Evolutionary conservation across 2,113 vertebrate genomes (phyloP).

Genomic region (Stercorarius parasiticus): DNA sequence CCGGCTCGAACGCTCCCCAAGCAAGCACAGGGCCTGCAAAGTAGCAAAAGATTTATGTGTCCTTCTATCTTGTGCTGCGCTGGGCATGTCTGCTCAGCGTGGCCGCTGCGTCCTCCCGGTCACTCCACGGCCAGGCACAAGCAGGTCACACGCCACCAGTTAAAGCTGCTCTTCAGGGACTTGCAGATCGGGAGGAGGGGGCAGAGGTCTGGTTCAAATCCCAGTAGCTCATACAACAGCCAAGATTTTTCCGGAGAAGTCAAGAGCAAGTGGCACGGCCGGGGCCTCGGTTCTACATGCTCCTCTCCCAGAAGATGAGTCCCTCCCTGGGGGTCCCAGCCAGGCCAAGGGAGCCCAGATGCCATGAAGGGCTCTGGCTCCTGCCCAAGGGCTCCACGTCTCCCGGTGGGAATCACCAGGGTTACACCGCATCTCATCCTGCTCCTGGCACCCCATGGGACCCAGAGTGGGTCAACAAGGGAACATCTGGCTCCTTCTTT

Average conservation of each 20-base stretch:
- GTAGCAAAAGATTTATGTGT: neutral
- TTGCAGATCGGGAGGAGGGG: neutral
- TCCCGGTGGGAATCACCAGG: neutral
- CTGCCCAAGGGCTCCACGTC: neutral
- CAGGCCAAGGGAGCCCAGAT: neutral
- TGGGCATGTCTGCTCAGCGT: neutral
- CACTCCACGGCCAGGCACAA: neutral
- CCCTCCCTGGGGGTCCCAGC: neutral
- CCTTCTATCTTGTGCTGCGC: neutral
- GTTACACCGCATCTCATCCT: accelerated
- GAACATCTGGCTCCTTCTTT: neutral
- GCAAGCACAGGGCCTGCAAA: neutral
- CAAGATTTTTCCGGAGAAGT: neutral
- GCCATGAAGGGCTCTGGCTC: neutral
- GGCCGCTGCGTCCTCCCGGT: accelerated
- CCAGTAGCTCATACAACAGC: neutral
- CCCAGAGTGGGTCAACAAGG: neutral
- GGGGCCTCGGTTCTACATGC: neutral
- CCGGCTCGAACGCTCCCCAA: accelerated
- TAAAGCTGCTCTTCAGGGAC: neutral
- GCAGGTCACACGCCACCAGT: neutral
- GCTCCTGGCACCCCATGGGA: neutral
- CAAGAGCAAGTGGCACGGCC: accelerated
- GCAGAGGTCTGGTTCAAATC: conserved; percentile 1
- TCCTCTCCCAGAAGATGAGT: neutral